Base-by-base conservation (phyloP, 2,113 vertebrate species). In the Amphiprion ocellaris region DNA sequence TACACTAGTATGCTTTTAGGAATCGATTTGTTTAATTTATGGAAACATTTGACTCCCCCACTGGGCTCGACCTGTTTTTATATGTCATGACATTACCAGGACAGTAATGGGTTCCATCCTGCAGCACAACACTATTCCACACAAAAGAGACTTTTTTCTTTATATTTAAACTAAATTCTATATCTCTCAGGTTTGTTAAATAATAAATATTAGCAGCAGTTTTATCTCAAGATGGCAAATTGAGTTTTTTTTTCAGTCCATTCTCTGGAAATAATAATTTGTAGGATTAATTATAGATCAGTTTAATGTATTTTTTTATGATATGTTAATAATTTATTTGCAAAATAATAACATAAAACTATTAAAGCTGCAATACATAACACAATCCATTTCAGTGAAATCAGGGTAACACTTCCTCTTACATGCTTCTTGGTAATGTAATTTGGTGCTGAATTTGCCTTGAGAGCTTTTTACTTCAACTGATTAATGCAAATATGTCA, bases 141-240 rank as follows among this genome's bases (percentile, higher is more conserved):
- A 63, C 23, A 62, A 44, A 73, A 53, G 17, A 0, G 0, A 30
- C 19, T 64, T 46, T 46, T 5, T 47, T 16, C 8, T 15, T 15
- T 47, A 55, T 7, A 74, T 55, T 33, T 46, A 55, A 69, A 60
- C 30, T 15, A 52, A 53, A 44, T 62, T 54, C 41, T 26, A 17
- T n/a, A 26, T 12, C 19, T 46, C 23, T 10, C n/a, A 23, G 24
- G 17, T 65, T 47, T 56, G 28, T 10, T 58, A 46, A 21, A 67
- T 55, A 0, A 58, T 52, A 33, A 33, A 50, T 64, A 24, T 28
- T 71, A 24, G 10, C 17, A 69, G 49, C 41, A 54, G 21, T 10
- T 14, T 74, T 47, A 63, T 54, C 3, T 24, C 44, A 69, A 49
- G 5, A 56, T 56, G n/a, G 41, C 4, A 47, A 46, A 39, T 49